phyloP scores from a whole-genome alignment of 2,113 vertebrate species.

The Perognathus longimembris region DNA sequence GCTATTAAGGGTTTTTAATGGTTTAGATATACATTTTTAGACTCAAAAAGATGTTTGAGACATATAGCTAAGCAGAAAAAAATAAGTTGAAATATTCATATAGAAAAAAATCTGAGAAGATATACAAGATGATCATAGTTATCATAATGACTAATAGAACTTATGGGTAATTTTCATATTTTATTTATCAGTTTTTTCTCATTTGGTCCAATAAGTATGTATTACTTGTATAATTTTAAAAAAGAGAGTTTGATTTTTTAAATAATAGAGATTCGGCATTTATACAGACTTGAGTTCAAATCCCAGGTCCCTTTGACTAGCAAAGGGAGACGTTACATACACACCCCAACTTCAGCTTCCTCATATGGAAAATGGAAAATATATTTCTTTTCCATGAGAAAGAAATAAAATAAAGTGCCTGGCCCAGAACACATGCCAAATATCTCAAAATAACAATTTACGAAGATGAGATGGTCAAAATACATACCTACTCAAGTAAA shows the following conservation, averaged over 20 bases:
- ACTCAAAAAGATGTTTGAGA: not conserved
- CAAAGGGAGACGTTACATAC: not conserved
- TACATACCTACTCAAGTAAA: not conserved
- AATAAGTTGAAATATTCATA: not conserved
- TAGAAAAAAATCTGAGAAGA: not conserved
- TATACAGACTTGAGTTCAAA: not conserved
- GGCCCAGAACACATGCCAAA: not conserved
- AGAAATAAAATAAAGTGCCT: not conserved
- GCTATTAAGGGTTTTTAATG: not conserved
- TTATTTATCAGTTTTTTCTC: not conserved
- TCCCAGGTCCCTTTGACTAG: not conserved
- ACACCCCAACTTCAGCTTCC: not conserved
- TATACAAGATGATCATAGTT: not conserved
- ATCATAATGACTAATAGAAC: not conserved
- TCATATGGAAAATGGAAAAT: not conserved
- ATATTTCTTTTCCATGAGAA: not conserved
- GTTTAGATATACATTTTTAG: slow-evolving; percentile 23
- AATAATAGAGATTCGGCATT: not conserved
- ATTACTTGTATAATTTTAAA: not conserved
- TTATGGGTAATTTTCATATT: not conserved
- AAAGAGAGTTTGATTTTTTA: slow-evolving; percentile 20
- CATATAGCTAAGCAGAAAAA: not conserved
- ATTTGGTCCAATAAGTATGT: not conserved
- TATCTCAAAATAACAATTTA: slow-evolving; percentile 47
- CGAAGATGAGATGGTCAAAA: not conserved